Percentiles rank a stretch among this genome's conserved stretches.
Conservation (phyloP, 2,888 invertebrate genomes). For the Spisula solida region DNA sequence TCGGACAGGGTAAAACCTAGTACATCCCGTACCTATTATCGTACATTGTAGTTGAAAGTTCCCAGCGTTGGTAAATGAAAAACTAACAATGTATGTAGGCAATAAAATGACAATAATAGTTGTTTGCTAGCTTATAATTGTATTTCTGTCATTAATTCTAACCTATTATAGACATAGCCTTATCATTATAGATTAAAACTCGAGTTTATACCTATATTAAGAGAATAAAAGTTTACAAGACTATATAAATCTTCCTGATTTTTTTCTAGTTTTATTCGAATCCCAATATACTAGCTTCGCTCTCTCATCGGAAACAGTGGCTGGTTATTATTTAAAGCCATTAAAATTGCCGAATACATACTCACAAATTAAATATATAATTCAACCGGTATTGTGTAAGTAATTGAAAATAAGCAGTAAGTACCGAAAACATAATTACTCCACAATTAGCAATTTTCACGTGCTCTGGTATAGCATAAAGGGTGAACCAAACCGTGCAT, state of each 20-base stretch:
- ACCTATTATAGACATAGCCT: not conserved
- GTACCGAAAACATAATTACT: too few species aligned
- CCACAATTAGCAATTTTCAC: too few species aligned
- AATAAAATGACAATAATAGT: conserved; percentile 15
- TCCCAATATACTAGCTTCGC: too few species aligned
- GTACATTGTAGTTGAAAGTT: not conserved
- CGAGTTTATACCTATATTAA: not conserved
- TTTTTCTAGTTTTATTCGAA: too few species aligned
- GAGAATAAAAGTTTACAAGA: not conserved
- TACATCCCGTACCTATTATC: not conserved
- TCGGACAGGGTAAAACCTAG: not conserved
- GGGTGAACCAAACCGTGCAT: too few species aligned
- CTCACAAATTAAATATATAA: too few species aligned
- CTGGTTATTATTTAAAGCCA: too few species aligned
- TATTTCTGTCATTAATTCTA: not conserved
- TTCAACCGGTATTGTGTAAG: too few species aligned
- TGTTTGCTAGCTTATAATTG: not conserved
- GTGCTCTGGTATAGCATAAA: too few species aligned
- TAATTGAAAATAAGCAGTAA: too few species aligned
- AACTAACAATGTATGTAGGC: not conserved
- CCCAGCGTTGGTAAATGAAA: not conserved
- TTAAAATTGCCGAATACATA: too few species aligned
- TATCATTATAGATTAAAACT: conserved; percentile 1
- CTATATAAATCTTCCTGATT: not conserved
- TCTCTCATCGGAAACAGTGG: too few species aligned